These are phyloP conservation scores for Myxocyprinus asiaticus DNA, from an alignment of 2,113 vertebrate species.

Conservation along the genomic window DNA sequence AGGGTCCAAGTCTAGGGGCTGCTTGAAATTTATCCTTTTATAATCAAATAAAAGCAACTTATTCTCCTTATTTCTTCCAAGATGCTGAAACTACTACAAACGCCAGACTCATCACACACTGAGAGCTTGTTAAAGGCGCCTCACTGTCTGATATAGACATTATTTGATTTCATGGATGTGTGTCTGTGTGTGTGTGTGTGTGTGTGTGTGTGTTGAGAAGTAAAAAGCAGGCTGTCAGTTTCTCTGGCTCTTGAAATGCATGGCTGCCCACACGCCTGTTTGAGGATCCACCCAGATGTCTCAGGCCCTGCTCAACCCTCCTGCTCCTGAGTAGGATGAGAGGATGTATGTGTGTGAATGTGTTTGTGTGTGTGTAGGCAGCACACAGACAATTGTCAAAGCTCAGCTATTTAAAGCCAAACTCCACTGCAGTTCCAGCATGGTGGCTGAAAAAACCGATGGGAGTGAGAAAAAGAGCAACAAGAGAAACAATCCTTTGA, in stretches of 20 bases:
- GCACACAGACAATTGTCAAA: conserved; percentile 57
- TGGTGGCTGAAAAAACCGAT: conserved; percentile 15
- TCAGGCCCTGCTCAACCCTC: conserved; percentile 50
- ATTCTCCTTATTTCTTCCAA: conserved; percentile 18
- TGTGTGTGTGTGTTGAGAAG: conserved; percentile 44
- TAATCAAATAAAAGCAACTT: conserved; percentile 28
- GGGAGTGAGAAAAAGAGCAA: not conserved
- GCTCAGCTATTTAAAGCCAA: conserved; percentile 58
- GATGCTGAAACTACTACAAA: conserved; percentile 23
- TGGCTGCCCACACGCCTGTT: conserved; percentile 57
- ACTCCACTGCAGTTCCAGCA: conserved; percentile 47
- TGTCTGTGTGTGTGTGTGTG: conserved; percentile 23
- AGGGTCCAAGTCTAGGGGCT: conserved; percentile 5
- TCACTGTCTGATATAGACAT: conserved; percentile 38
- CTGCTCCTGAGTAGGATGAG: conserved; percentile 50
- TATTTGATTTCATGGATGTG: conserved; percentile 37
- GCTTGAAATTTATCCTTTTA: conserved; percentile 1
- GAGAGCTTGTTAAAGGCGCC: conserved; percentile 26
- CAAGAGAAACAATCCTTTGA: conserved; percentile 17
- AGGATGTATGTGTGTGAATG: conserved; percentile 36
- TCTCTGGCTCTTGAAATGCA: conserved; percentile 53
- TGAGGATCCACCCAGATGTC: conserved; percentile 56
- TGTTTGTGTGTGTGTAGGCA: conserved; percentile 46
- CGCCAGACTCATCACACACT: conserved; percentile 14
- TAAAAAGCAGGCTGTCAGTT: conserved; percentile 56